Evolutionary conservation across 2,113 vertebrate species (phyloP), one percentile per base, ranked within the genome.

Genomic region (Egretta garzetta): DNA sequence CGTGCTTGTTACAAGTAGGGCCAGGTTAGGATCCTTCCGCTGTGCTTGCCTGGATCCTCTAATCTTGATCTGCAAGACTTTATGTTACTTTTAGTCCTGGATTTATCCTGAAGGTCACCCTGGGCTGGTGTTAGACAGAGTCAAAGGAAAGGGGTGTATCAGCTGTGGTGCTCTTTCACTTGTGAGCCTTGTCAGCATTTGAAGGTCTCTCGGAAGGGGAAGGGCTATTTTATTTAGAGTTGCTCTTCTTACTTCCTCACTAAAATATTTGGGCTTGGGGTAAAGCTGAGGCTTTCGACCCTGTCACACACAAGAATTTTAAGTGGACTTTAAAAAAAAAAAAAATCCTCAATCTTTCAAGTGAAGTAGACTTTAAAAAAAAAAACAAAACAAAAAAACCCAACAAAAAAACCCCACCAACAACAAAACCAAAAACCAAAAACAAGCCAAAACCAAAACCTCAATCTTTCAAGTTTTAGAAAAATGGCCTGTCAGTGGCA

Each of bases 1-100:
- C 12, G 2, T 35, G 14, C 59, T 80, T 1, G 0, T 60, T 66
- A 0, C 20, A 41, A 67, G 39, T 4, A 55, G 23, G 20, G 1
- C 4, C 30, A 55, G 28, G 14, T 50, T 83, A 56, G 55, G 14
- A 71, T 83, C 43, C 33, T 80, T n/a, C 45, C 63, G 28, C 1
- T 47, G 8, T 18, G 30, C 47, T 68, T 86, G 21, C 27, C 41
- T 83, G 16, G 37, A 43, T 81, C n/a, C 47, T 72, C 33, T 71
- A 14, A 43, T 67, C 59, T 55, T 52, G 32, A 49, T 56, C 21
- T 56, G 17, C 19, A 77, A 11, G 52, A 39, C 14, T 53, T 72
- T 9, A 19, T 64, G 68, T 53, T 81, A 8, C 60, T 84, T 81
- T 43, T 79, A 56, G 33, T 23, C 27, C 52, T 39, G 88, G 41